Percentiles rank a stretch among this genome's conserved stretches.
phyloP scores from a whole-genome alignment of 2,113 vertebrate genomes.

The Phasianus colchicus region DNA sequence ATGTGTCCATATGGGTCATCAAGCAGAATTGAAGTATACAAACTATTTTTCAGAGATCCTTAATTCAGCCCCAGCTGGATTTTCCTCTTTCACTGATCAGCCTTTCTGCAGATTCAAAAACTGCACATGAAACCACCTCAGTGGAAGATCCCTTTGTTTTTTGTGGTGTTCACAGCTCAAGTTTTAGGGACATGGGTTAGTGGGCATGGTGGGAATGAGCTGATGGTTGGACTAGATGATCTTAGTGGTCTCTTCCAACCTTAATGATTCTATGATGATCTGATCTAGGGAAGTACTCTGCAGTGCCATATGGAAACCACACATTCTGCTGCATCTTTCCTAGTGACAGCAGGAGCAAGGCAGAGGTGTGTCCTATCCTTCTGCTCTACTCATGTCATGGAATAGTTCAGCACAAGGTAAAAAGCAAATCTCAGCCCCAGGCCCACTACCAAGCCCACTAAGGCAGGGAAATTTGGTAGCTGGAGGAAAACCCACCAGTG shows the following conservation, averaged over 20 bases:
- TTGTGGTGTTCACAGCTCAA: background rate
- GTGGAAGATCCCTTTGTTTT: background rate
- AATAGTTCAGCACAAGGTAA: background rate
- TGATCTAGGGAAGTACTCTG: background rate
- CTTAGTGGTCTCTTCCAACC: too few species aligned
- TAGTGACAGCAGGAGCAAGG: background rate
- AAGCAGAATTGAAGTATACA: background rate
- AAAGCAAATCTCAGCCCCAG: background rate
- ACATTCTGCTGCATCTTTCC: background rate
- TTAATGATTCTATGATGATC: background rate
- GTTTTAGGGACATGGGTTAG: background rate
- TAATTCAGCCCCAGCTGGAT: background rate
- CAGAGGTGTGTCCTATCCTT: background rate
- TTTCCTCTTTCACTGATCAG: background rate
- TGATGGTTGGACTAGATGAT: too few species aligned
- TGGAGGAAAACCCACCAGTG: slow-evolving; percentile 10
- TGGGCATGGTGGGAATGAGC: too few species aligned
- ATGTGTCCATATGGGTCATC: background rate
- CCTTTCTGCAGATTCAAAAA: background rate
- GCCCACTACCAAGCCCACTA: background rate
- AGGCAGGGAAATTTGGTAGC: background rate
- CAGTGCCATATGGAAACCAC: background rate
- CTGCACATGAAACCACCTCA: background rate
- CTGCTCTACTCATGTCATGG: background rate
- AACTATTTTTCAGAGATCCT: background rate